Evolutionary conservation across 2,888 invertebrate genomes (phyloP), one percentile per base, ranked within the genome.

Genomic region (Parochlus steinenii): DNA sequence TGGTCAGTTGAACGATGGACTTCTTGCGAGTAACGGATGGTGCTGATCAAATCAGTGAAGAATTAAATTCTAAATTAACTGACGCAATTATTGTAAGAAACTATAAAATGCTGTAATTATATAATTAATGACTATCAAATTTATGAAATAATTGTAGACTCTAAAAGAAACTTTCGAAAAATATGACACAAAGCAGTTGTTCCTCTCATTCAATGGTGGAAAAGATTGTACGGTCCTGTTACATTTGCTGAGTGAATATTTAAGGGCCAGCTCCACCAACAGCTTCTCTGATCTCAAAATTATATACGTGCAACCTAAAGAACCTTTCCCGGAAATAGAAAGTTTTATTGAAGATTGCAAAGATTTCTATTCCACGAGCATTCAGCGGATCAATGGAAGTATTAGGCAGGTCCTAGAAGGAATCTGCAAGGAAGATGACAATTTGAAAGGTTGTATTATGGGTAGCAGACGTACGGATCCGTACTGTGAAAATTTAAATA

Each of bases 211-310:
- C 58, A 98, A 98, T 54, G 98, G 98, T 4, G 98, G 98, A 2
- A 98, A 98, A 63, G 98, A 98, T 61, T 97, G 97, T 53, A 95
- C 95, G 1, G 87, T 80, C 0, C 64, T 97, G 10, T 62, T 98
- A 23, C 80, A 87, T 54, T 55, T 89, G 41, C 58, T 58, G 10
- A 46, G 47, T 33, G 45, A 44, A 8, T 53, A 47, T 39, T 48
- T 48, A 6, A 40, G 41, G 42, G 62, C 64, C 42, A 17, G n/a
- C 46, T 63, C 18, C 54, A 56, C 7, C 42, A 56, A 64, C 42
- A 17, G n/a, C 46, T 63, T 18, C 54, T 56, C 7, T 42, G 56
- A 57, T 40, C 58, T 80, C 3, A 64, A 74, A 47, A 74, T 81
- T 24, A 62, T 93, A 20, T 93, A 93, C 50, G 80, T 97, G 28